phyloP scores from a whole-genome alignment of 2,113 vertebrate species.

The Lucifuga dentata region DNA sequence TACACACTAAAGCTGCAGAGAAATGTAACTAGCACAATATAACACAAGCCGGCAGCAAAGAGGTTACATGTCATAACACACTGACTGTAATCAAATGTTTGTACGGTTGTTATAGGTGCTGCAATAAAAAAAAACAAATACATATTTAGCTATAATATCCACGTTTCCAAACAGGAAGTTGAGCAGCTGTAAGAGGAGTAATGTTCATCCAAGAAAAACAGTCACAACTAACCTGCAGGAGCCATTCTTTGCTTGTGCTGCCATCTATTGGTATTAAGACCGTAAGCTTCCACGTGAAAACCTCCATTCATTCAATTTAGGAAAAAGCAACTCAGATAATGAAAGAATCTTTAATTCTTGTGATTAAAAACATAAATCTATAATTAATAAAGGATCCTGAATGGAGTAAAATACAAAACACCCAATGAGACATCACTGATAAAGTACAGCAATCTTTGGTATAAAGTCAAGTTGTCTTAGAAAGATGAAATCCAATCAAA shows the following conservation, averaged over 20 bases:
- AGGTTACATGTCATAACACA: background rate
- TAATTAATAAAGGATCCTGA: background rate
- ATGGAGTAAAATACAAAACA: background rate
- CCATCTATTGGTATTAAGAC: slow-evolving; percentile 39
- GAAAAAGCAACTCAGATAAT: slow-evolving; percentile 5
- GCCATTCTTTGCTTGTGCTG: slow-evolving; percentile 35
- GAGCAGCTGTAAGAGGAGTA: background rate
- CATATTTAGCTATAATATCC: background rate
- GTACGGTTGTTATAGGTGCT: slow-evolving; percentile 14
- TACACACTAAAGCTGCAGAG: background rate
- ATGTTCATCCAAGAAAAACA: background rate
- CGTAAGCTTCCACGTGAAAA: background rate
- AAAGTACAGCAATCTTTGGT: background rate
- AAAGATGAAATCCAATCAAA: background rate
- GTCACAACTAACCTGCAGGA: background rate
- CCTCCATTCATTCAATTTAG: background rate
- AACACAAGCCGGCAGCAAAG: background rate
- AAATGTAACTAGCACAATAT: slow-evolving; percentile 6
- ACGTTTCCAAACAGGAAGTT: background rate
- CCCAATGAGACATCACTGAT: background rate
- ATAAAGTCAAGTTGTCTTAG: background rate
- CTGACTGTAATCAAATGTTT: background rate
- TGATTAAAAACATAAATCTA: background rate
- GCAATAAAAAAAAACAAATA: background rate
- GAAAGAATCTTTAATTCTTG: slow-evolving; percentile 36